phyloP scores from a whole-genome alignment of 2,888 invertebrate genomes.

The Keiferia lycopersicella region DNA sequence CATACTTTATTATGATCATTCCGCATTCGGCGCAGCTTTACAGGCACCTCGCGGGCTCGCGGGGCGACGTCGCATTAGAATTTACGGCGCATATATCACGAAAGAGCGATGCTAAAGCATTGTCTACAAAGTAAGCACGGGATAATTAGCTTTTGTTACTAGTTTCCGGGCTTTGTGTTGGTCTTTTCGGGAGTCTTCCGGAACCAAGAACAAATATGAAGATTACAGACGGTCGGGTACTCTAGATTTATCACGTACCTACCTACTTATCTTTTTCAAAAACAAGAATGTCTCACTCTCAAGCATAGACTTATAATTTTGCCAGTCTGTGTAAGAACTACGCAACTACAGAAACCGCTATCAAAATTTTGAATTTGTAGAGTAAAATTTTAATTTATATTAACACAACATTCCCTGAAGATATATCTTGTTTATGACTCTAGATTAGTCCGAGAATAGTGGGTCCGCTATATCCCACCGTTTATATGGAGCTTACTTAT shows the following conservation, averaged over 20 bases:
- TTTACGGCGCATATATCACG: slow-evolving; percentile 74
- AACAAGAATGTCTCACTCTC: no score
- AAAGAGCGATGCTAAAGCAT: slow-evolving; percentile 54
- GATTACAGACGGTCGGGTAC: slow-evolving; percentile 2
- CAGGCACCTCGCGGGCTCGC: slow-evolving; percentile 69
- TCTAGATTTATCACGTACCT: slow-evolving; percentile 8
- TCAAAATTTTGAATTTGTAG: no score
- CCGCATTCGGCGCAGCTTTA: slow-evolving; percentile 64
- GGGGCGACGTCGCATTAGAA: slow-evolving; percentile 69
- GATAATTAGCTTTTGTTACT: slow-evolving; percentile 63
- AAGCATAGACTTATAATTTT: no score
- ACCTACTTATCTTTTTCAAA: no score
- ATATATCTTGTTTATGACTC: slow-evolving; percentile 53
- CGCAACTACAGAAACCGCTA: no score
- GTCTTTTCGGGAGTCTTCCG: slow-evolving; percentile 24
- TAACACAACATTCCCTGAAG: neutral
- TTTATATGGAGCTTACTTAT: slow-evolving; percentile 40
- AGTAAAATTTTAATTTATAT: neutral
- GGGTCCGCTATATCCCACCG: slow-evolving; percentile 41
- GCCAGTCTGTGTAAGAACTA: no score
- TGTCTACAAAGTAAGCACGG: slow-evolving; percentile 60
- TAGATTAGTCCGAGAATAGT: slow-evolving; percentile 58
- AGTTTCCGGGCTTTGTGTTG: slow-evolving; percentile 40
- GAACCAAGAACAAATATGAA: slow-evolving; percentile 15
- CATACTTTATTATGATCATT: slow-evolving; percentile 79